Conservation (phyloP, 2,113 vertebrate species). For the Callopanchax toddi region DNA sequence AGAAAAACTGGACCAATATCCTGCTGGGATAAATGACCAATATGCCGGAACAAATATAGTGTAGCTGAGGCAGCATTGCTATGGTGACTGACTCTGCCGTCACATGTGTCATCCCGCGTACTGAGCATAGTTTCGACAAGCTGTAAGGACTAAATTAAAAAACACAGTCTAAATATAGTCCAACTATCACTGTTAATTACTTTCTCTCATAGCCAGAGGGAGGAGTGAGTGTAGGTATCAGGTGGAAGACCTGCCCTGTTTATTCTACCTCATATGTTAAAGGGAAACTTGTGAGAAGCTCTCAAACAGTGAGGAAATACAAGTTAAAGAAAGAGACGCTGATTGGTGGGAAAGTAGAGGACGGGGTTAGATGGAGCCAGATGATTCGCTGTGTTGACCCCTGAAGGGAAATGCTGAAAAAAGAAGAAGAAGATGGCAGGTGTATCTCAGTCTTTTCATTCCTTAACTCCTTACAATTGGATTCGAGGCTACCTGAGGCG, state of each 20-base stretch:
- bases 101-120: slow-evolving; percentile 32
- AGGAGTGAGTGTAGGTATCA: slow-evolving; percentile 21
- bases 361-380: too few relatives aligned
- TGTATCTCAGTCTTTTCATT: slow-evolving; percentile 24
- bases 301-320: too few relatives aligned
- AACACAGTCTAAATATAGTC: slow-evolving; percentile 60
- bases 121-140: slow-evolving; percentile 52
- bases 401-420: too few relatives aligned
- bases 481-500: slow-evolving; percentile 89
- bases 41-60: slow-evolving; percentile 48
- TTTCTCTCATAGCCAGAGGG: slow-evolving; percentile 25
- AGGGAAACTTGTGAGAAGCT: too few relatives aligned
- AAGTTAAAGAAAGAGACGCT: too few relatives aligned
- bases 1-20: slow-evolving; percentile 97
- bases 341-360: too few relatives aligned
- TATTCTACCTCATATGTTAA: not conserved
- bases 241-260: slow-evolving; percentile 4
- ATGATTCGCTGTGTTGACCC: too few relatives aligned
- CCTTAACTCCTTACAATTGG: slow-evolving; percentile 82
- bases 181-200: slow-evolving; percentile 38
- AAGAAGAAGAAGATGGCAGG: too few relatives aligned
- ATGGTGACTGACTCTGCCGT: slow-evolving; percentile 39
- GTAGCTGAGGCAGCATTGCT: slow-evolving; percentile 37
- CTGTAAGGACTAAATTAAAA: slow-evolving; percentile 42
- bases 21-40: slow-evolving; percentile 64